A percentile compares a stretch with the other conserved stretches of the same genome.
Conservation (phyloP, 1,140 invertebrate species). For the Leguminivora glycinivorella region DNA sequence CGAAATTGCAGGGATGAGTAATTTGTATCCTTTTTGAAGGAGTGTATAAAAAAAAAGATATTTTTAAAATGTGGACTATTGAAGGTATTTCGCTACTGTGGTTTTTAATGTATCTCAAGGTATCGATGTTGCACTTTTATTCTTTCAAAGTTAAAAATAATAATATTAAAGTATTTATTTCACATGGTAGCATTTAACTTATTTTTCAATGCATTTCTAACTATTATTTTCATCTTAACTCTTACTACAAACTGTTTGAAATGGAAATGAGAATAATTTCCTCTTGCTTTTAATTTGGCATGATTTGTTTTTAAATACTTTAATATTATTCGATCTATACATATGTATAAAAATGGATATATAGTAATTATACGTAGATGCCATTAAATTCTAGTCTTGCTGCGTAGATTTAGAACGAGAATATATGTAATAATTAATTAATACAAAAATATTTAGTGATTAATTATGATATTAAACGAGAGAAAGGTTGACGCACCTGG, state of each 20-base stretch:
- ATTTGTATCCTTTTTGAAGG: not conserved
- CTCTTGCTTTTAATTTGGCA: not conserved
- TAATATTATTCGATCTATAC: conserved; percentile 27
- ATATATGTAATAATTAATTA: conserved; percentile 55
- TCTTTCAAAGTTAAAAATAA: conserved; percentile 2
- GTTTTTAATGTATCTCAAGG: conserved; percentile 22
- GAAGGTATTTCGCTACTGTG: not conserved
- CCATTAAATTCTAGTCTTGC: conserved; percentile 69
- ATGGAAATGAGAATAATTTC: not conserved
- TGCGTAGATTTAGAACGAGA: conserved; percentile 61
- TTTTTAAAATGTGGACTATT: not conserved
- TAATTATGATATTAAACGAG: conserved; percentile 53
- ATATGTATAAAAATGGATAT: conserved; percentile 28
- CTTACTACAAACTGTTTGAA: not conserved
- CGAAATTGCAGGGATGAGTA: conserved; percentile 10
- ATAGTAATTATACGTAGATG: conserved; percentile 49
- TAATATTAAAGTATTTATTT: conserved; percentile 28
- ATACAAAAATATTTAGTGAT: conserved; percentile 44
- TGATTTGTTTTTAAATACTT: conserved; percentile 18
- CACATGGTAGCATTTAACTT: conserved; percentile 7
- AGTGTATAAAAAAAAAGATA: conserved; percentile 18
- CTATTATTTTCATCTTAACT: not conserved
- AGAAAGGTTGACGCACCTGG: conserved; percentile 37
- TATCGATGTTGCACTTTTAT: conserved; percentile 28
- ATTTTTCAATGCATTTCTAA: conserved; percentile 4